These are phyloP conservation scores for Neolamprologus sp. DNA, from an alignment of 2,113 vertebrate species.

Conservation along the genomic window DNA sequence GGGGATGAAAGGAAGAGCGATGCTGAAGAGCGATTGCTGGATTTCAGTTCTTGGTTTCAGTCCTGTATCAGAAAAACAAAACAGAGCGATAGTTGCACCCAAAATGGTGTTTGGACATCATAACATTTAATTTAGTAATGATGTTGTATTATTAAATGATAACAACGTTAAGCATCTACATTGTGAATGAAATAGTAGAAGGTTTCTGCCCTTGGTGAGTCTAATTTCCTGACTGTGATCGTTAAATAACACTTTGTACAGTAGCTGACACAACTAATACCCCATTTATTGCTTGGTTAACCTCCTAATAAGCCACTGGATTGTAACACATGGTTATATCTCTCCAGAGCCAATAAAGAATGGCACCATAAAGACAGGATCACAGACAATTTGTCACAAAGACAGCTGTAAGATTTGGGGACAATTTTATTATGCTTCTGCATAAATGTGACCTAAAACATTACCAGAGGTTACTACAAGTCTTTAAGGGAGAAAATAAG, in stretches of 20 bases:
- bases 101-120: not conserved
- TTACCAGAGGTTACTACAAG: not conserved
- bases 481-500: not conserved
- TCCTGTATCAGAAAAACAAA: constrained; percentile 16
- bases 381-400: not conserved
- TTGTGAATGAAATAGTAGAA: not conserved
- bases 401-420: not conserved
- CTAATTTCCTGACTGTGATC: not conserved
- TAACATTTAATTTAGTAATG: not conserved
- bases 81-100: not conserved
- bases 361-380: not conserved
- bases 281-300: constrained; percentile 21
- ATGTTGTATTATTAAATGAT: not conserved
- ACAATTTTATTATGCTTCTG: not conserved
- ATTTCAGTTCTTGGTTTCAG: not conserved
- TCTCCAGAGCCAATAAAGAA: not conserved
- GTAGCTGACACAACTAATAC: constrained; percentile 6
- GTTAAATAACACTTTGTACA: constrained; percentile 21
- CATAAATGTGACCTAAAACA: not conserved
- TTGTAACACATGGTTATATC: not conserved
- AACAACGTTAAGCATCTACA: not conserved
- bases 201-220: not conserved
- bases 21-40: not conserved
- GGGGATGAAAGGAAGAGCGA: not conserved
- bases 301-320: not conserved